Conservation (phyloP, 2,113 vertebrate genomes). For the Sisor rabdophorus region DNA sequence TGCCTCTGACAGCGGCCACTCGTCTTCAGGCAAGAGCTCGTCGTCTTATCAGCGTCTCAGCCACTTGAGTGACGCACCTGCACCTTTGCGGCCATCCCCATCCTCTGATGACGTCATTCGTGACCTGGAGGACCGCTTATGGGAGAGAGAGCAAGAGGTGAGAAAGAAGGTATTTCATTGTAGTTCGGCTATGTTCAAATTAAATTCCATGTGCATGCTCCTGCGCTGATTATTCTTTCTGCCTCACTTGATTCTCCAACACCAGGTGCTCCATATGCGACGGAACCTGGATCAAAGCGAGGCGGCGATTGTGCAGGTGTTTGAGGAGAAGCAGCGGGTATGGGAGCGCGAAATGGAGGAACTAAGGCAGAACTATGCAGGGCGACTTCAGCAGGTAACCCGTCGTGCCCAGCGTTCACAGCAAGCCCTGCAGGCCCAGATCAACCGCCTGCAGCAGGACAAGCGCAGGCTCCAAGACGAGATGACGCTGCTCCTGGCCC, state of each 20-base stretch:
- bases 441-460: slow-evolving; percentile 82
- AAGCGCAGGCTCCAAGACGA: slow-evolving; percentile 82
- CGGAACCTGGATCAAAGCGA: slow-evolving; percentile 85
- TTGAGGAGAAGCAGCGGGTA: slow-evolving; percentile 85
- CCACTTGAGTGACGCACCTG: slow-evolving; percentile 73
- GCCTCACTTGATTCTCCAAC: neutral
- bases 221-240: slow-evolving; percentile 1
- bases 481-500: slow-evolving; percentile 76
- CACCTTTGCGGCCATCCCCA: slow-evolving; percentile 76
- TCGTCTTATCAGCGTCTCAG: slow-evolving; percentile 79
- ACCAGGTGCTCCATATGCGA: slow-evolving; percentile 75
- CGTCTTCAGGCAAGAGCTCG: slow-evolving; percentile 84
- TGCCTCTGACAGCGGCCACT: slow-evolving; percentile 82
- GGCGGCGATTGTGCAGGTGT: slow-evolving; percentile 82
- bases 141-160: slow-evolving; percentile 87
- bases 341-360: slow-evolving; percentile 87
- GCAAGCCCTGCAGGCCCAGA: slow-evolving; percentile 82
- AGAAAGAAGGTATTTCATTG: neutral
- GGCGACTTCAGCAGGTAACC: slow-evolving; percentile 83
- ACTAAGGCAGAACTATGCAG: slow-evolving; percentile 80
- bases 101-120: slow-evolving; percentile 82
- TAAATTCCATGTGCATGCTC: neutral
- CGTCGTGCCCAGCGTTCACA: slow-evolving; percentile 81
- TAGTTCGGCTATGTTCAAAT: neutral
- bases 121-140: slow-evolving; percentile 82